Evolutionary conservation across 2,113 vertebrate species (phyloP).

Genomic region (Apodemus speciosus): DNA sequence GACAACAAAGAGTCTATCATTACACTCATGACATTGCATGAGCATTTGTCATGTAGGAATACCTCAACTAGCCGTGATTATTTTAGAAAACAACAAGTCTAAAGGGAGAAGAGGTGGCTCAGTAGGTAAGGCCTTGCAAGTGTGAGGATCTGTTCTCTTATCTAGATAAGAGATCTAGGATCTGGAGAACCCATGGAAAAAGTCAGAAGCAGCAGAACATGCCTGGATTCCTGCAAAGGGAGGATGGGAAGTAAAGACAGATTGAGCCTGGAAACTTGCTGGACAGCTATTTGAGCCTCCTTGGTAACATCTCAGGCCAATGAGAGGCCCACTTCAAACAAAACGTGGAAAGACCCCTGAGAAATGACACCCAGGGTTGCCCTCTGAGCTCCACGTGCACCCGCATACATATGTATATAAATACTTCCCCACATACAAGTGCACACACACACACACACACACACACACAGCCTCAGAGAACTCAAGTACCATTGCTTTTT

Average conservation of each 20-base stretch:
- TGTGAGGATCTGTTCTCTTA: neutral
- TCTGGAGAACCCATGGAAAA: neutral
- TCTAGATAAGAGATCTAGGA: neutral
- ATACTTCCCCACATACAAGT: neutral
- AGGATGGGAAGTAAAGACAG: neutral
- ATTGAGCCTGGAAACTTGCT: neutral
- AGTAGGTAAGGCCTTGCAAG: neutral
- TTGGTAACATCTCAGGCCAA: neutral
- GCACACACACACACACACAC: neutral
- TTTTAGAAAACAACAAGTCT: neutral
- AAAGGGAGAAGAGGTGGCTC: neutral
- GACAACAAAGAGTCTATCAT: neutral
- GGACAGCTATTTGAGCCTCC: neutral
- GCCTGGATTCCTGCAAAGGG: neutral
- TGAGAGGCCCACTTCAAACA: neutral
- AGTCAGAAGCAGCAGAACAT: neutral
- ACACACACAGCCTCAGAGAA: neutral
- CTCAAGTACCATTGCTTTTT: conserved; percentile 25
- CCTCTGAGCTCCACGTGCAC: neutral
- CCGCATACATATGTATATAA: neutral
- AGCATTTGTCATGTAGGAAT: conserved; percentile 20
- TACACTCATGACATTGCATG: neutral
- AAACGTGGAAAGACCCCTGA: neutral
- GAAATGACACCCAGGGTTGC: neutral
- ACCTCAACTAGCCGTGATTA: neutral